Percentiles rank a stretch among this genome's conserved stretches.
These are phyloP conservation scores for Silurus aristotelis DNA, from an alignment of 2,797 vertebrate species.

Conservation along the genomic window DNA sequence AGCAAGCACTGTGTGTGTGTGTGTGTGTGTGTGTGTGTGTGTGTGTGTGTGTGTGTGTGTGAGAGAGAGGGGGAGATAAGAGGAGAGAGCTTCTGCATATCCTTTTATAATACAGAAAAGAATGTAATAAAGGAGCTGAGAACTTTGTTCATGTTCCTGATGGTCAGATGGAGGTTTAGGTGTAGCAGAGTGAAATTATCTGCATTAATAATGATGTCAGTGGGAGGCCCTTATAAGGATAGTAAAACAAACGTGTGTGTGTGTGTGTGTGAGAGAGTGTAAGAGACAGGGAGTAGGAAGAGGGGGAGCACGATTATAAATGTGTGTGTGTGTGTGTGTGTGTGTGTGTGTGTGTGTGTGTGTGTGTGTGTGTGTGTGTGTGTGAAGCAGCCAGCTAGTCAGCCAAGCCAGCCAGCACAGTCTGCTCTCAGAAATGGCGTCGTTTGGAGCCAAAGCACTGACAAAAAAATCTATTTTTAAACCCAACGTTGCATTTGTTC, in stretches of 20 bases:
- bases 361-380: constrained; percentile 53
- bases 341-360: constrained; percentile 37
- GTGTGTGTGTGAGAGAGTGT: constrained; percentile 44
- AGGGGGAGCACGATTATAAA: not conserved
- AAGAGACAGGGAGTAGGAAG: constrained; percentile 25
- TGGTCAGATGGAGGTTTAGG: not conserved
- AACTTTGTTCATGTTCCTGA: not conserved
- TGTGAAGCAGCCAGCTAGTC: constrained; percentile 56
- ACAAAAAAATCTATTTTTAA: constrained; percentile 59
- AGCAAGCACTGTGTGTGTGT: not conserved
- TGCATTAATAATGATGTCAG: not conserved
- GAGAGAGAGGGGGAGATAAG: not conserved
- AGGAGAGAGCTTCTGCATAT: not conserved
- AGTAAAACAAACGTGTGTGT: not conserved
- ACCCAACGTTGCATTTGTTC: constrained; percentile 1
- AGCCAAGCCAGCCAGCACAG: constrained; percentile 60
- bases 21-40: constrained; percentile 16
- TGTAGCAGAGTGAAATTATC: not conserved
- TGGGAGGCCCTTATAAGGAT: constrained; percentile 6
- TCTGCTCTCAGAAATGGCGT: constrained; percentile 76
- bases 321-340: constrained; percentile 44
- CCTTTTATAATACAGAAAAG: not conserved
- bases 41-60: not conserved
- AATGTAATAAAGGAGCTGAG: not conserved
- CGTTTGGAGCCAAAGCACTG: constrained; percentile 67